phyloP scores from a whole-genome alignment of 2,113 vertebrate genomes.

The Mohoua ochrocephala region DNA sequence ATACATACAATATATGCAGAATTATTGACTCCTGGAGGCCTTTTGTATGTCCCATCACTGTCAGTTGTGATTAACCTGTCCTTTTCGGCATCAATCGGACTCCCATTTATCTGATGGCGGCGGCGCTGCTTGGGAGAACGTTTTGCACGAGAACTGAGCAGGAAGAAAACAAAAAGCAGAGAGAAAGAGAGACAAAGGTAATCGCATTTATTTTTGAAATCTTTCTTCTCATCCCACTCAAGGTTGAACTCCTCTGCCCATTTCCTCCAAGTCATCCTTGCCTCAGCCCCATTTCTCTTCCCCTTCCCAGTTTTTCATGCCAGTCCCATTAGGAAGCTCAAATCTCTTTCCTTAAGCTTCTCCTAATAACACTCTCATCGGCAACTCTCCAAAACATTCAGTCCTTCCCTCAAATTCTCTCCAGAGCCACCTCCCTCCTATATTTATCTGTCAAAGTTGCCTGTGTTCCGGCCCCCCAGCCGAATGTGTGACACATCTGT shows the following conservation, averaged over 20 bases:
- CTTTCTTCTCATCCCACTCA: background rate
- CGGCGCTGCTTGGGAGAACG: constrained; percentile 89
- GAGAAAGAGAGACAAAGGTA: background rate
- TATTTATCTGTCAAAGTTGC: background rate
- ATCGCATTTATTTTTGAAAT: background rate
- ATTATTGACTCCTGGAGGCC: constrained; percentile 94
- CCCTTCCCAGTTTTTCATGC: background rate
- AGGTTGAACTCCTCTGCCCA: background rate
- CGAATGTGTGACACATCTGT: background rate
- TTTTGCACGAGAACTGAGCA: constrained; percentile 80
- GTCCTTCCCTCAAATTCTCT: background rate
- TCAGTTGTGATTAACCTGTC: constrained; percentile 92
- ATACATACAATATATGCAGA: constrained; percentile 90
- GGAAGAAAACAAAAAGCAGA: background rate
- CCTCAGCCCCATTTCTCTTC: background rate
- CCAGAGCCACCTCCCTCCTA: background rate
- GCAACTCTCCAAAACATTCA: background rate
- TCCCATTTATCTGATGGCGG: constrained; percentile 86
- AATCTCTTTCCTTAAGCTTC: background rate
- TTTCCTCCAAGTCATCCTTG: background rate
- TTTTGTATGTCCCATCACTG: constrained; percentile 88
- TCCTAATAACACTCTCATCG: background rate
- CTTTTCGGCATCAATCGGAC: constrained; percentile 84
- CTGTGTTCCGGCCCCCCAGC: background rate
- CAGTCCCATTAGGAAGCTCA: background rate